These are phyloP conservation scores for Chunga burmeisteri DNA, from an alignment of 2,113 vertebrate genomes.

Conservation along the genomic window DNA sequence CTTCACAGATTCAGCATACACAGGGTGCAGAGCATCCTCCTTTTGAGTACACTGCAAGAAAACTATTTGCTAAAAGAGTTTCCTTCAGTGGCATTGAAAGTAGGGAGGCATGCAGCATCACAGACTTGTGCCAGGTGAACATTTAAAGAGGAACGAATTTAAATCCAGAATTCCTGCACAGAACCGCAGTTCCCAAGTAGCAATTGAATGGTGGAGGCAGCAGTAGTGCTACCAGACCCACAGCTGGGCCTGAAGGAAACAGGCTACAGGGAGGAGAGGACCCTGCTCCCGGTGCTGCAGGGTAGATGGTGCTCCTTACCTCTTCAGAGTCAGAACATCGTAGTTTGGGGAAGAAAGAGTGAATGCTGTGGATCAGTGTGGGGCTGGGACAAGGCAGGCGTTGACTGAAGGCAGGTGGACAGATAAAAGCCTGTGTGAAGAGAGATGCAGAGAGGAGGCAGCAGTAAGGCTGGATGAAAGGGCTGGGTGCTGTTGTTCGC, in stretches of 20 bases:
- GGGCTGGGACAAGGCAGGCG: background rate
- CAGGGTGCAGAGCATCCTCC: background rate
- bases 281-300: fast-evolving
- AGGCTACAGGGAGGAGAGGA: background rate
- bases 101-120: background rate
- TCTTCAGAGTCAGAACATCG: too few species aligned
- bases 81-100: background rate
- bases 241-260: background rate
- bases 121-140: background rate
- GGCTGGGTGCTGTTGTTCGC: background rate
- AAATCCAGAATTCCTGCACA: background rate
- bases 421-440: background rate
- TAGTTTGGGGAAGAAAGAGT: background rate
- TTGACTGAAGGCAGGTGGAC: background rate
- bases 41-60: background rate
- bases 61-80: background rate
- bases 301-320: too few species aligned
- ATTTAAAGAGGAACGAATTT: background rate
- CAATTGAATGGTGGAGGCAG: background rate
- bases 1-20: background rate
- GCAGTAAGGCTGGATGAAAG: background rate
- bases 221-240: background rate
- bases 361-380: background rate
- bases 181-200: background rate
- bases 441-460: background rate